phyloP scores from a whole-genome alignment of 92 coral and sea anemone genomes.

The Pocillopora grandis region DNA sequence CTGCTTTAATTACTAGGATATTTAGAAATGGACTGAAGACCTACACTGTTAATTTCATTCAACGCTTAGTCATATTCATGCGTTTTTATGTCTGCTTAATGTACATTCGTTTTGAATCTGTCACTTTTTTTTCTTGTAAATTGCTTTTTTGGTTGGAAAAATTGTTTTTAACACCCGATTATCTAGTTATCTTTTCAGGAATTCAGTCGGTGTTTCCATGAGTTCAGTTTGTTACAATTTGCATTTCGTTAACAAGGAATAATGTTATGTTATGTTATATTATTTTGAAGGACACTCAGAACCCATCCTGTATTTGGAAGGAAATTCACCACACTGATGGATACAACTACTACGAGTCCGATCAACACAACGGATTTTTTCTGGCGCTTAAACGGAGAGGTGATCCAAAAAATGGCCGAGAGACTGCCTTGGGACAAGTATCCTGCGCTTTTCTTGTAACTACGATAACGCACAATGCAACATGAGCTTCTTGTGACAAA shows the following conservation, averaged over 20 bases:
- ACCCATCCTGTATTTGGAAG: slow-evolving; percentile 27
- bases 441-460: slow-evolving; percentile 18
- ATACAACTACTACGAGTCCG: slow-evolving; percentile 31
- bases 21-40: too few species aligned
- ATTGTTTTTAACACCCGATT: too few species aligned
- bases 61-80: too few species aligned
- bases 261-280: not conserved
- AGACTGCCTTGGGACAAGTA: slow-evolving; percentile 27
- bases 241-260: not conserved
- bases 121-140: too few species aligned
- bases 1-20: too few species aligned
- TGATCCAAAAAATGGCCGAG: slow-evolving; percentile 18
- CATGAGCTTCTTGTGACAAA: not conserved
- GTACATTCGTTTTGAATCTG: too few species aligned
- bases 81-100: too few species aligned
- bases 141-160: too few species aligned
- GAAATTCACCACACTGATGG: slow-evolving; percentile 35
- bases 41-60: too few species aligned
- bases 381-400: slow-evolving; percentile 32
- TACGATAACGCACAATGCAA: not conserved
- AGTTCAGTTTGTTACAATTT: not conserved
- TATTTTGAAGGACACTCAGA: slow-evolving; percentile 13
- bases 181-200: too few species aligned
- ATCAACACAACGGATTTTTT: slow-evolving; percentile 6
- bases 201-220: too few species aligned